Evolutionary conservation across 2,113 vertebrate species (phyloP).

Genomic region (Rhinogobius similis): DNA sequence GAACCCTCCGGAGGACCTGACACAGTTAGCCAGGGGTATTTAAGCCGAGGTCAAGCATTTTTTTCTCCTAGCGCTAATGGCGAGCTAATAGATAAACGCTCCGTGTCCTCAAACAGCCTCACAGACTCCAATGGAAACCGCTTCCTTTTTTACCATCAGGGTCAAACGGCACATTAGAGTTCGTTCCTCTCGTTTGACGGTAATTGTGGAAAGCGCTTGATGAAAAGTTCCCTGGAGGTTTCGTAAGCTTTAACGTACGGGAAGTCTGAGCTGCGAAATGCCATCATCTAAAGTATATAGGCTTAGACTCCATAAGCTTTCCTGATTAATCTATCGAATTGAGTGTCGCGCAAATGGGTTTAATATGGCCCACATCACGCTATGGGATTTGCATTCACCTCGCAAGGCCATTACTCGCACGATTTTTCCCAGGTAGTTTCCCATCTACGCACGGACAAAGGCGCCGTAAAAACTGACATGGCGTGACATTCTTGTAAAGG

Average conservation of each 20-base stretch:
- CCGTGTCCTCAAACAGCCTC: constrained; percentile 29
- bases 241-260: constrained; percentile 30
- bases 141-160: neutral
- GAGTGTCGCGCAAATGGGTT: constrained; percentile 50
- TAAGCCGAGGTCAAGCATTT: constrained; percentile 52
- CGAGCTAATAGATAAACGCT: constrained; percentile 55
- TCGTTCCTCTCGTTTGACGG: neutral
- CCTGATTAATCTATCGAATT: constrained; percentile 61
- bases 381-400: constrained; percentile 58
- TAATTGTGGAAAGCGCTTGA: neutral
- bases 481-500: neutral
- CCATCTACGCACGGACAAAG: neutral
- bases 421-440: neutral
- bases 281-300: constrained; percentile 49
- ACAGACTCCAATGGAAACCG: neutral
- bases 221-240: neutral
- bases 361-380: constrained; percentile 62
- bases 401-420: constrained; percentile 52
- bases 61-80: constrained; percentile 39
- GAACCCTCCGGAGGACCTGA: constrained; percentile 47
- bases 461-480: neutral
- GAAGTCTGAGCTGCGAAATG: constrained; percentile 34
- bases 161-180: neutral
- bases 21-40: constrained; percentile 45
- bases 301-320: constrained; percentile 48